Base-by-base conservation (phyloP, 2,797 vertebrate genomes). In the Novumbra hubbsi region DNA sequence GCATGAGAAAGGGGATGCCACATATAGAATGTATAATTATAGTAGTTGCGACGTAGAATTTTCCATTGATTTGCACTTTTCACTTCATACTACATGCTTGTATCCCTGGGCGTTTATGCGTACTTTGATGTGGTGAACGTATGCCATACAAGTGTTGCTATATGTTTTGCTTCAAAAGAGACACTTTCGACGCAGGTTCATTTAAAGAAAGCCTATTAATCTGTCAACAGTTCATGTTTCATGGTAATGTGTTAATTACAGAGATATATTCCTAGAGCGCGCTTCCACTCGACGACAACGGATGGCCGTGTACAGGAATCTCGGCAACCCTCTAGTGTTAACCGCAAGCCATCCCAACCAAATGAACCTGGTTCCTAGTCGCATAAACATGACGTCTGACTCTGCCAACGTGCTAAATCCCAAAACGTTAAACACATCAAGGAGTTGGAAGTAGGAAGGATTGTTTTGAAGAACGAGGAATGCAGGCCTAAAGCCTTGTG, bases 401-500 rank as follows among this genome's bases (percentile, higher is more conserved):
- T 70, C 34, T 76, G 72, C 70, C 12, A 63, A 21, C 24, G 21
- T 82, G 71, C 75, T 73, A 77, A 75, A 73, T 60, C 27, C 45
- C 41, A 52, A 55, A 48, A 71, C 41, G 16, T 67, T 68, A 65
- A 21, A 73, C 72, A 72, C 66, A 62, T 71, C 45, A 38, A 74
- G 70, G 62, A 7, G 6, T 24, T 14, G 3, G 14, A 50, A 14
- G 50, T n/a, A n/a, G n/a, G 41, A 41, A 78, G 80, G 81, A 85
- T 81, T 6, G 6, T 5, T 38, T 65, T 17, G 70, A 68, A 2
- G 14, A 48, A 15, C 34, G 41, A 78, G 80, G 81, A 85, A 82
- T 67, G 82, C 73, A 78, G 65, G 72, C 74, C 28, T 70, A 17
- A 45, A 84, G 78, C 79, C 81, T 80, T 86, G 82, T 6, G 81